Conservation (phyloP, 2,797 vertebrate species). For the Sebastes aleutianus region DNA sequence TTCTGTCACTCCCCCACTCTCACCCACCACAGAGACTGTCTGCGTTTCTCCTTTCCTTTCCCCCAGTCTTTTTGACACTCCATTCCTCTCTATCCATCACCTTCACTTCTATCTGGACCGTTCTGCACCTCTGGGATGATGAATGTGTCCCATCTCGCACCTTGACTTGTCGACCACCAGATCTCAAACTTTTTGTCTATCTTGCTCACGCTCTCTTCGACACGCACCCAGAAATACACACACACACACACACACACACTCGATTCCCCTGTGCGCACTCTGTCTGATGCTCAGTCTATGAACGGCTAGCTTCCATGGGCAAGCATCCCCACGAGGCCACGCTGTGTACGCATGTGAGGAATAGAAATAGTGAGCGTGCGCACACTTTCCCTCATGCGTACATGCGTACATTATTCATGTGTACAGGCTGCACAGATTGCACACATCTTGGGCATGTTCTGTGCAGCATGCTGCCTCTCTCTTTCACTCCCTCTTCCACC, state of each 20-base stretch:
- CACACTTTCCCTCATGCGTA: neutral
- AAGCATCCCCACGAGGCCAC: slow-evolving; percentile 34
- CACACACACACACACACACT: neutral
- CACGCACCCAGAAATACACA: neutral
- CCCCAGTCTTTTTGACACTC: neutral
- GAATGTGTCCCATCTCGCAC: slow-evolving; percentile 47
- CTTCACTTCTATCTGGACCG: neutral
- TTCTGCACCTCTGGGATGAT: slow-evolving; percentile 24
- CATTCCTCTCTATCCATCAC: slow-evolving; percentile 10
- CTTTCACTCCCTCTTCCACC: neutral
- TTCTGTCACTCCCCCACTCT: slow-evolving; percentile 28
- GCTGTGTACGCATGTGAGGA: slow-evolving; percentile 8
- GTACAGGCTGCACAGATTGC: neutral
- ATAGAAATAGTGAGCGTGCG: neutral
- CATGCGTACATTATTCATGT: slow-evolving; percentile 6
- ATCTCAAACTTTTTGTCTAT: slow-evolving; percentile 30
- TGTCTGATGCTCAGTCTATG: slow-evolving; percentile 55
- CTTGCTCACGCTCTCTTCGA: neutral
- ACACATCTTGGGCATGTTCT: slow-evolving; percentile 3
- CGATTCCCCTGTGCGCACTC: slow-evolving; percentile 21
- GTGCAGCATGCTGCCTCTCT: neutral
- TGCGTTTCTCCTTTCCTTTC: neutral
- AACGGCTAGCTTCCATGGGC: slow-evolving; percentile 42
- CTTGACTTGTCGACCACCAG: slow-evolving; percentile 42
- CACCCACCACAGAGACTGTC: neutral